Percentiles rank a stretch among this genome's conserved stretches.
phyloP scores from a whole-genome alignment of 2,888 invertebrate genomes.

The Zhuqinia jingwanae region DNA sequence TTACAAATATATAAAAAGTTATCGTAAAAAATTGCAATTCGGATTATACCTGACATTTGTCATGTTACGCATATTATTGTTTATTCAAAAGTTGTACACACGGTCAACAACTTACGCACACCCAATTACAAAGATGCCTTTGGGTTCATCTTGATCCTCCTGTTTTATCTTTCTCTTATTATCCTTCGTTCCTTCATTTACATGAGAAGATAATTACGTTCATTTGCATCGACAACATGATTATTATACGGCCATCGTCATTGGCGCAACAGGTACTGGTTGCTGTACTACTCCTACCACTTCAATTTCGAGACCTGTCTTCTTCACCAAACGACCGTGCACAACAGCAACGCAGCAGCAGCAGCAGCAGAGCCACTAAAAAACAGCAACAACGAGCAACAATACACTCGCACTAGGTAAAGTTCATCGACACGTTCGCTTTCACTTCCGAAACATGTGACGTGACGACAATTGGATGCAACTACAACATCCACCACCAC shows the following conservation, averaged over 20 bases:
- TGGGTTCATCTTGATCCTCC: not conserved
- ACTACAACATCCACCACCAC: conserved; percentile 39
- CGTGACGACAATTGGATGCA: conserved; percentile 72
- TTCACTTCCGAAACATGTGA: conserved; percentile 78
- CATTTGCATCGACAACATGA: conserved; percentile 31
- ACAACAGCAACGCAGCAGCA: conserved; percentile 55
- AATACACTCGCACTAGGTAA: conserved; percentile 55
- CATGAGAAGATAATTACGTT: conserved; percentile 58
- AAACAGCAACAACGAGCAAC: conserved; percentile 13
- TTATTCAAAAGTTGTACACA: no score
- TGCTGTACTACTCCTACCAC: not conserved
- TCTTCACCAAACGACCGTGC: conserved; percentile 64
- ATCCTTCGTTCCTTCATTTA: conserved; percentile 28
- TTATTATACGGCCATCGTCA: not conserved
- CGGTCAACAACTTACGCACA: no score
- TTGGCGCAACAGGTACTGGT: conserved; percentile 27
- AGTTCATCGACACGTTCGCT: conserved; percentile 79
- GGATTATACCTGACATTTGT: no score
- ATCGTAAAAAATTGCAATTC: no score
- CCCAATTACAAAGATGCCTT: not conserved
- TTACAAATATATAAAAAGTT: no score
- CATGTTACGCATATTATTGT: no score
- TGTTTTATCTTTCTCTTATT: not conserved
- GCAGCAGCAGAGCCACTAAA: no score
- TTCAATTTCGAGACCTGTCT: not conserved